Conservation (phyloP, 2,888 invertebrate genomes). For the Allacma fusca region DNA sequence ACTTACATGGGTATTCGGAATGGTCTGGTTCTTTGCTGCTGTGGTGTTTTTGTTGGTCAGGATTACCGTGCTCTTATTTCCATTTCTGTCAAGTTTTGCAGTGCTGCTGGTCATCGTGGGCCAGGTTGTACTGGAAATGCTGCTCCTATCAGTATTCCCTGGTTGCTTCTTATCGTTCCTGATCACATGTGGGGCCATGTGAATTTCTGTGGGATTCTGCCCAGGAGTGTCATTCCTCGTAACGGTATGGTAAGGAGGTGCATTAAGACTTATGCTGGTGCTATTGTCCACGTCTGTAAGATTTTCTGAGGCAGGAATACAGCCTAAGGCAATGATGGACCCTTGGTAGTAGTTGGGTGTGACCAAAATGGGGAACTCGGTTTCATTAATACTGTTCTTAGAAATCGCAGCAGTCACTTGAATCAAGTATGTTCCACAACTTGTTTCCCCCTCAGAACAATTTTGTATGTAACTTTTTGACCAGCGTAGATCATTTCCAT, state of each 20-base stretch:
- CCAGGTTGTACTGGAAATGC: no score
- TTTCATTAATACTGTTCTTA: slow-evolving; percentile 23
- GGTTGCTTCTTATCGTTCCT: neutral
- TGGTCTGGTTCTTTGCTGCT: no score
- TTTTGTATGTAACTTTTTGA: neutral
- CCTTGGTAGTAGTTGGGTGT: slow-evolving; percentile 20
- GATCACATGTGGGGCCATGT: neutral
- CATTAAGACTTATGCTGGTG: neutral
- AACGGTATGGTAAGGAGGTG: no score
- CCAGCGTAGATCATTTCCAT: slow-evolving; percentile 3
- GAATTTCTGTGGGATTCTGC: neutral
- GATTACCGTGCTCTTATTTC: no score
- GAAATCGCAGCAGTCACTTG: slow-evolving; percentile 1
- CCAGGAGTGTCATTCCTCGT: no score
- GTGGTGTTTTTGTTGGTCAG: no score
- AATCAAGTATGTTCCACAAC: slow-evolving; percentile 11
- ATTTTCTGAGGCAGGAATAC: neutral
- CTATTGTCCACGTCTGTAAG: no score
- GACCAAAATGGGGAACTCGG: slow-evolving; percentile 21
- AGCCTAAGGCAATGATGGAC: slow-evolving; percentile 13
- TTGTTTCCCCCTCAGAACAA: slow-evolving; percentile 13
- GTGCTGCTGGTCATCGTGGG: no score
- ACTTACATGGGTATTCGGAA: no score
- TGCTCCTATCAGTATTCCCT: no score
- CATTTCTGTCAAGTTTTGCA: no score